Evolutionary conservation across 2,797 vertebrate genomes (phyloP), one percentile per base, ranked within the genome.

Genomic region (Aratinga solstitialis): DNA sequence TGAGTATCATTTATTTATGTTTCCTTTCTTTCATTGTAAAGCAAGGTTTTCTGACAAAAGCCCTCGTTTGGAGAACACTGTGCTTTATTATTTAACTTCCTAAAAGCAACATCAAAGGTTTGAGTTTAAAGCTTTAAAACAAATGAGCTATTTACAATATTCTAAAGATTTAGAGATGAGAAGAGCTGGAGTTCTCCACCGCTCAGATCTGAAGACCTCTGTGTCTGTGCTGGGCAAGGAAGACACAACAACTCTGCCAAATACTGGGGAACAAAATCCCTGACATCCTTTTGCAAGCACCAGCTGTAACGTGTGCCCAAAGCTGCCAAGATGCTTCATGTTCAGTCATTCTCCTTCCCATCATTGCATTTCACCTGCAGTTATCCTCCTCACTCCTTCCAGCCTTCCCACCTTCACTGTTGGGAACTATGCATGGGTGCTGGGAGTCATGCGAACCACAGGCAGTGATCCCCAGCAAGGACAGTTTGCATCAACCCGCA

Each of bases 71-170:
- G 94, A 90, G 84, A 96, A 90, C 96, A 87, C 43, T 95, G 76
- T 89, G 87, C 95, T 96, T 98, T 96, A 97, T 97, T 98, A 97
- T 96, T 98, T 97, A 97, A 98, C 96, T 98, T 98, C 96, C 78
- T 84, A 97, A 98, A 96, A 95, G 69, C 92, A 97, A 97, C 96
- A 97, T 97, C 98, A 98, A 98, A 98, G 93, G 54, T 86, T 95
- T 79, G 71, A 91, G 86, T 96, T 96, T 95, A 97, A 97, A 96
- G 96, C 96, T 93, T 95, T 97, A 85, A 94, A 96, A 94, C 95
- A 87, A 96, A 84, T 88, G 96, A 82, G 91, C 93, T 95, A 97
- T 96, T 97, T 97, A 94, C 95, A 94, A 96, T 97, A 97, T 97
- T 95, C 96, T 96, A 93, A 93, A 96, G 95, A 87, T 92, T 96